Evolutionary conservation across 1,140 invertebrate species (phyloP).

Genomic region (Wasmannia auropunctata): DNA sequence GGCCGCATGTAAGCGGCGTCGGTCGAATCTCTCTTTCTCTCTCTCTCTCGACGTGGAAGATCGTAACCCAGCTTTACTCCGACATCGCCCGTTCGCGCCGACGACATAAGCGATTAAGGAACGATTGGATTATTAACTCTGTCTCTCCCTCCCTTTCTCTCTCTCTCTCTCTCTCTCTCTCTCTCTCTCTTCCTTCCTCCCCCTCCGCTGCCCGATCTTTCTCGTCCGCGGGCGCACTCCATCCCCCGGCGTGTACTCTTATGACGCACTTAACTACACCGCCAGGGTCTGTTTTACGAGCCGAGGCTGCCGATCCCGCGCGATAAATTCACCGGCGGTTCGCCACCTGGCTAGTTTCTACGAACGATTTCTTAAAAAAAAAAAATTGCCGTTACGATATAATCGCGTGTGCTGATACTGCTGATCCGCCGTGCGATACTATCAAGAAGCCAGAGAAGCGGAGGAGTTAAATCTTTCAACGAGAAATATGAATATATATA

Average conservation of each 20-base stretch:
- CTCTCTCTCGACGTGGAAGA: slow-evolving; percentile 19
- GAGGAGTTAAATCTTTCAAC: neutral
- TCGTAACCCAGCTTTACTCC: slow-evolving; percentile 1
- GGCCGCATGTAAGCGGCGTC: slow-evolving; percentile 27
- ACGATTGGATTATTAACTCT: neutral
- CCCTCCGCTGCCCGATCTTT: neutral
- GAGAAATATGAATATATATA: neutral
- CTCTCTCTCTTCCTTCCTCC: no score
- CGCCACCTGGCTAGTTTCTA: slow-evolving; percentile 50
- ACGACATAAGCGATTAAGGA: slow-evolving; percentile 4
- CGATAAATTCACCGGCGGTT: slow-evolving; percentile 40
- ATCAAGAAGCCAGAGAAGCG: neutral
- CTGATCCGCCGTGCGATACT: neutral
- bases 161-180: neutral
- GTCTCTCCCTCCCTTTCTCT: neutral
- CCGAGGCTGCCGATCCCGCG: slow-evolving; percentile 26
- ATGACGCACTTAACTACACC: slow-evolving; percentile 51
- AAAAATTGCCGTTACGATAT: slow-evolving; percentile 30
- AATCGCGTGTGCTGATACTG: neutral
- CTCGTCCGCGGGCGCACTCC: neutral
- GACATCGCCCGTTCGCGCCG: neutral
- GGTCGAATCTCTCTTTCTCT: no score
- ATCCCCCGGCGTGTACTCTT: slow-evolving; percentile 12
- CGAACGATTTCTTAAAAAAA: slow-evolving; percentile 13
- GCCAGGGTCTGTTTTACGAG: slow-evolving; percentile 44